These are phyloP conservation scores for Lateolabrax maculatus DNA, from an alignment of 2,797 vertebrate species.

Conservation along the genomic window DNA sequence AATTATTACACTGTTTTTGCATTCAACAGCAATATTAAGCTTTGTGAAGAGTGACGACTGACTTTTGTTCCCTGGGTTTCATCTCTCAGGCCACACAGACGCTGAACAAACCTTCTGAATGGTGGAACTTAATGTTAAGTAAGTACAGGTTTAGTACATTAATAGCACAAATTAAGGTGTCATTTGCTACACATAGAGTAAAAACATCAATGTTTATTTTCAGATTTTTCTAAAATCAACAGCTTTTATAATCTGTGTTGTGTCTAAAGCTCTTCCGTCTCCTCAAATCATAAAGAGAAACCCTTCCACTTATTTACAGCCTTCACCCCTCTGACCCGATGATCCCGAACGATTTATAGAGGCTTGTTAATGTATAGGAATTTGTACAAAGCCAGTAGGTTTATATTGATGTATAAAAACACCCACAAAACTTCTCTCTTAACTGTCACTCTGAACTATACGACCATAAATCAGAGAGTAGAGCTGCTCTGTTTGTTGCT, in stretches of 20 bases:
- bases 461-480: slow-evolving; percentile 18
- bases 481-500: background rate
- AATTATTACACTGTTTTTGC: too few relatives aligned
- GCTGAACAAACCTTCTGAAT: too few relatives aligned
- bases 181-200: too few relatives aligned
- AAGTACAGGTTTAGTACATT: too few relatives aligned
- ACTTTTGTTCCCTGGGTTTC: too few relatives aligned
- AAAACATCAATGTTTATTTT: background rate
- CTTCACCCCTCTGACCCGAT: background rate
- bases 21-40: too few relatives aligned
- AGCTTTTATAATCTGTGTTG: background rate
- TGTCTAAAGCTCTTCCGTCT: background rate
- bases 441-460: background rate
- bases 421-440: background rate
- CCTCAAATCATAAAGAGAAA: background rate
- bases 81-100: too few relatives aligned
- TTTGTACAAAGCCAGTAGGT: slow-evolving; percentile 11
- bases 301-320: slow-evolving; percentile 4
- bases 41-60: too few relatives aligned
- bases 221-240: background rate
- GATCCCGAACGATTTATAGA: slow-evolving; percentile 6
- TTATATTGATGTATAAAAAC: slow-evolving; percentile 8
- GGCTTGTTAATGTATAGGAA: slow-evolving; percentile 1
- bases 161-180: too few relatives aligned
- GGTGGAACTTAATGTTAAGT: too few relatives aligned